These are phyloP conservation scores for Leucoma salicis DNA, from an alignment of 2,888 invertebrate genomes.

Conservation along the genomic window DNA sequence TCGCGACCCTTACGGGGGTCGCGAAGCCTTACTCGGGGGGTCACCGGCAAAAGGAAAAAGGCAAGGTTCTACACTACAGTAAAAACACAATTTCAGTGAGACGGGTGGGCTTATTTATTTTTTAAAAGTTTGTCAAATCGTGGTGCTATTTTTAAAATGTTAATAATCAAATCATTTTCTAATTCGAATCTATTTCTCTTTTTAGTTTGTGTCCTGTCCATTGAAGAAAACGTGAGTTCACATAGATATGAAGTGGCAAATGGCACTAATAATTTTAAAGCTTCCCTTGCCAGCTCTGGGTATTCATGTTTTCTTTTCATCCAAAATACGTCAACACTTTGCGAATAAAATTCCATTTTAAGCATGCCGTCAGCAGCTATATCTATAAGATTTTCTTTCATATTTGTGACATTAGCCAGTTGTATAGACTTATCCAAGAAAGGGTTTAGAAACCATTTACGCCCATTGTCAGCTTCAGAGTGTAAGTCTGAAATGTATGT, in stretches of 20 bases:
- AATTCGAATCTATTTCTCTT: constrained; percentile 24
- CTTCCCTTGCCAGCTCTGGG: constrained; percentile 31
- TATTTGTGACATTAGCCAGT: constrained; percentile 31
- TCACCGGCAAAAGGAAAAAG: neutral
- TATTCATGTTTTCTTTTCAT: constrained; percentile 38
- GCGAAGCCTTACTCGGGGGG: no score
- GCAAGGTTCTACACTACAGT: neutral
- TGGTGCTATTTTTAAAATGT: constrained; percentile 4
- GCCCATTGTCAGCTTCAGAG: constrained; percentile 28
- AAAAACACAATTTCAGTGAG: neutral
- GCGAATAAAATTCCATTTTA: constrained; percentile 30
- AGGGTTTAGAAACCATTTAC: constrained; percentile 35
- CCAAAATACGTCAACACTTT: constrained; percentile 25
- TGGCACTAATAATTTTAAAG: constrained; percentile 30
- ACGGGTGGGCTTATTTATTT: constrained; percentile 1
- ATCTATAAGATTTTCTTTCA: constrained; percentile 33
- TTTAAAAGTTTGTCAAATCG: constrained; percentile 4
- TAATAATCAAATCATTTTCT: constrained; percentile 1
- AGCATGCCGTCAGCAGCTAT: constrained; percentile 36
- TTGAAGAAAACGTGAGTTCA: constrained; percentile 33
- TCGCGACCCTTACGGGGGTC: neutral
- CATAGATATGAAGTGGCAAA: constrained; percentile 29
- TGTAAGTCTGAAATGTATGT: constrained; percentile 28
- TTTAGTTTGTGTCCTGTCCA: constrained; percentile 38
- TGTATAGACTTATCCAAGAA: constrained; percentile 29